Evolutionary conservation across 2,113 vertebrate genomes (phyloP), one percentile per base, ranked within the genome.

Genomic region (Galeopterus variegatus): DNA sequence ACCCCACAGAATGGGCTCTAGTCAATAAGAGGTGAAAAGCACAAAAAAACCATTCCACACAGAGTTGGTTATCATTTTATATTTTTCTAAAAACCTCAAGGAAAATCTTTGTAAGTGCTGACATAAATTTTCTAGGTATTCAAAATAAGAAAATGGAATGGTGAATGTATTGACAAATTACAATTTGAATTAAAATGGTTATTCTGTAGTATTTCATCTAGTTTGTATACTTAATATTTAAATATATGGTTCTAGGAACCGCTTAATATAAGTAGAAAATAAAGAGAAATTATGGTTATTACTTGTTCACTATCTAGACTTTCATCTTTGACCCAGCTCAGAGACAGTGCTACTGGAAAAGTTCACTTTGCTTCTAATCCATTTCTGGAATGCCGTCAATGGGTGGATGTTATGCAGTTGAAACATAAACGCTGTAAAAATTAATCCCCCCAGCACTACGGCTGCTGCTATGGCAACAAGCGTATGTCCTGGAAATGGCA

Each of bases 401-500:
- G 85, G 96, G 64, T 96, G 94, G 67, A 96, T 96, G n/a, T 94
- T 73, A 26, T 3, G 91, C 45, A 97, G 90, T 3, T 91, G 90
- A 36, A 97, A 76, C 48, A 98, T 33, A 93, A 98, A 98, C 7
- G 67, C 17, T 14, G 28, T 8, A 45, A 98, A 97, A 82, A 98
- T 90, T 1, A 97, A 64, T 4, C 76, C 96, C 45, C 97, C 98
- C 0, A 98, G 52, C 50, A 91, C 21, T 0, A 98, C 92, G 0
- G 97, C 97, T 0, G 95, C 5, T 3, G 96, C 88, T 0, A 97
- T 1, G 3, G 96, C 97, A 36, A 98, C 97, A 23, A 98, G 95
- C 0, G 81, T 54, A 10, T 97, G 96, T 86, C 97, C 97, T 41
- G 93, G 95, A 56, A 97, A 98, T 1, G 97, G 94, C 91, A 97